phyloP scores from a whole-genome alignment of 2,797 vertebrate genomes.

The Sylvilagus floridanus region DNA sequence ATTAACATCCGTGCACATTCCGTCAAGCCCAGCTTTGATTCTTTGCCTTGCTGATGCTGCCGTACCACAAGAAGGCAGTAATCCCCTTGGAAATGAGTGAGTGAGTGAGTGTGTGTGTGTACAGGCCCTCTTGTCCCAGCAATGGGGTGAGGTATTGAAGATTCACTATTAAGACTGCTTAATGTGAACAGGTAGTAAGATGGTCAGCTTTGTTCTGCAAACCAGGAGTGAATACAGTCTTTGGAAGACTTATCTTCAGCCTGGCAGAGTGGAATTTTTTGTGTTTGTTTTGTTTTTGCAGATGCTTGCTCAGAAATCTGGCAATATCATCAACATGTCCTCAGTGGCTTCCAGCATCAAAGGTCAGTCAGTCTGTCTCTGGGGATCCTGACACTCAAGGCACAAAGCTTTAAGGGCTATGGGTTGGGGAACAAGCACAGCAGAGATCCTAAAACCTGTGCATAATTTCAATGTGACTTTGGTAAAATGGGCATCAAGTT shows the following conservation, averaged over 20 bases:
- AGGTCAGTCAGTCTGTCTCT: conserved; percentile 87
- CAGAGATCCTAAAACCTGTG: neutral
- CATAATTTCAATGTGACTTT: neutral
- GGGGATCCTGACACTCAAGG: fast-evolving
- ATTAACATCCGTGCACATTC: neutral
- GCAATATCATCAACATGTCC: conserved; percentile 98
- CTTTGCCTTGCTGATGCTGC: neutral
- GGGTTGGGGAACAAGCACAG: neutral
- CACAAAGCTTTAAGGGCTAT: neutral
- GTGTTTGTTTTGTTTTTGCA: conserved; percentile 82
- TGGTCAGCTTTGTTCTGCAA: neutral
- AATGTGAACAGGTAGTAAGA: neutral
- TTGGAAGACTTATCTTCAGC: neutral
- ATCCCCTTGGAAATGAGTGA: neutral
- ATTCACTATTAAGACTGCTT: neutral
- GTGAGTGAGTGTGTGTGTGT: too few relatives aligned
- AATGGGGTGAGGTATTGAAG: neutral
- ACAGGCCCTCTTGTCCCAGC: neutral
- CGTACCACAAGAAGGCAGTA: neutral
- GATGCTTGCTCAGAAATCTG: conserved; percentile 96
- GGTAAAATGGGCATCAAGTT: neutral
- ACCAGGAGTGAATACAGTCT: neutral
- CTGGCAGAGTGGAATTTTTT: neutral
- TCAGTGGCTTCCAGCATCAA: conserved; percentile 98
- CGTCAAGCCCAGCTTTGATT: neutral